A percentile compares a stretch with the other conserved stretches of the same genome.
Evolutionary conservation across 2,888 invertebrate genomes (phyloP).

Genomic region (Parnassius smintheus): DNA sequence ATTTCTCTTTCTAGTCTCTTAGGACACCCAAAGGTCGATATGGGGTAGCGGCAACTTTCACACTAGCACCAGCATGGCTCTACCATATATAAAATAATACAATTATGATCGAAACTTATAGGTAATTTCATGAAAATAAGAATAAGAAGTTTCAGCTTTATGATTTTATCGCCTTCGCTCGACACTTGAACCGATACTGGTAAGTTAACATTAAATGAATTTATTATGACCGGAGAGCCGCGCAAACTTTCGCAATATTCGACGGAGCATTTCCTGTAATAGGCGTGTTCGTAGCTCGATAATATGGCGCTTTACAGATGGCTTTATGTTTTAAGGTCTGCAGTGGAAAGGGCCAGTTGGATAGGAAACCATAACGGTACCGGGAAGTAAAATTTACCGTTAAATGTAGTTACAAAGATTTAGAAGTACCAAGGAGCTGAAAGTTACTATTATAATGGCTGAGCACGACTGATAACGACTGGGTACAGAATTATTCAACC

Average conservation of each 20-base stretch:
- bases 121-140: too few species aligned
- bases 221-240: slow-evolving; percentile 51
- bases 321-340: slow-evolving; percentile 16
- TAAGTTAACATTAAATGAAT: slow-evolving; percentile 56
- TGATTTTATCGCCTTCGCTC: slow-evolving; percentile 29
- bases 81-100: too few species aligned
- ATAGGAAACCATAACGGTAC: slow-evolving; percentile 13
- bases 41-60: too few species aligned
- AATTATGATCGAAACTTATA: too few species aligned
- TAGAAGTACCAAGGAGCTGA: background rate
- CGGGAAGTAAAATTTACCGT: background rate
- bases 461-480: too few species aligned
- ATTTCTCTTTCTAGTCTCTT: too few species aligned
- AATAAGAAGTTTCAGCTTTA: too few species aligned
- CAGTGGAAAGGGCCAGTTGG: slow-evolving; percentile 3
- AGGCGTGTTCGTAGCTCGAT: slow-evolving; percentile 28
- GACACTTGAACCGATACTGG: slow-evolving; percentile 33
- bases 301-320: slow-evolving; percentile 17
- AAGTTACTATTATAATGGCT: too few species aligned
- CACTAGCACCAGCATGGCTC: too few species aligned
- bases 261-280: slow-evolving; percentile 42
- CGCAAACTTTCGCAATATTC: slow-evolving; percentile 56
- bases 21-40: too few species aligned
- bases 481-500: too few species aligned
- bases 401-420: slow-evolving; percentile 3